Evolutionary conservation across 2,888 invertebrate species (phyloP), one percentile per base, ranked within the genome.

Genomic region (Tricholauxania praeusta): DNA sequence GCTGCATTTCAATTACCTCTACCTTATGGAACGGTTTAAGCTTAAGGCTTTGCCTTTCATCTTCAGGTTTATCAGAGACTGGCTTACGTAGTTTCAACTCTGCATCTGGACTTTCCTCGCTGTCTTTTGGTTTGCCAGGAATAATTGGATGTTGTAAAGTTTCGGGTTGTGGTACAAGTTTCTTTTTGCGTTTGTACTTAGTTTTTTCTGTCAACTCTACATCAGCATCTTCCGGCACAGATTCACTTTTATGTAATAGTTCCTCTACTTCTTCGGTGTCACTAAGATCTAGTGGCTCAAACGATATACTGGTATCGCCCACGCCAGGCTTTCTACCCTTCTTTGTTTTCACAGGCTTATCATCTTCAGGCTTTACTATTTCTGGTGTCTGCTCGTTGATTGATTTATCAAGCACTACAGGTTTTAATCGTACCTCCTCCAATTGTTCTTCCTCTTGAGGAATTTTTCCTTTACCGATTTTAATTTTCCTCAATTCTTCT

Each of bases 401-500:
- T 8, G 71, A 63, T 2, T 69, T 67, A 39, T 79, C 79, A 12
- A 78, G 12, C 12, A 72, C 74, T 1, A 84, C 75, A 47, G 86
- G 86, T 60, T 86, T 85, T 0, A 86, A 77, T n/a, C 77, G 65
- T 10, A 87, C 78, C n/a, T 86, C 84, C 80, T 86, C 88, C 49
- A 76, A 78, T 52, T 76, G 71, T 51, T 88, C 87, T 57, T 78
- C 81, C 47, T 76, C 76, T 76, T 81, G 73, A 3, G 84, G 84
- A 72, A 86, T 75, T 75, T 80, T 81, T 17, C 85, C 83, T 71
- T 85, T 85, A 5, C 86, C 83, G 28, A 85, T 72, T 74, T 83
- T 82, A 0, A 85, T 72, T 75, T 83, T 84, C 59, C 76, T 81
- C 62, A 77, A 39, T 55, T 81, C 80, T 1, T 80, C 80, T 0